Percentiles rank a stretch among this genome's conserved stretches.
Conservation (phyloP, 2,113 vertebrate species). For the Syngnathus floridae region DNA sequence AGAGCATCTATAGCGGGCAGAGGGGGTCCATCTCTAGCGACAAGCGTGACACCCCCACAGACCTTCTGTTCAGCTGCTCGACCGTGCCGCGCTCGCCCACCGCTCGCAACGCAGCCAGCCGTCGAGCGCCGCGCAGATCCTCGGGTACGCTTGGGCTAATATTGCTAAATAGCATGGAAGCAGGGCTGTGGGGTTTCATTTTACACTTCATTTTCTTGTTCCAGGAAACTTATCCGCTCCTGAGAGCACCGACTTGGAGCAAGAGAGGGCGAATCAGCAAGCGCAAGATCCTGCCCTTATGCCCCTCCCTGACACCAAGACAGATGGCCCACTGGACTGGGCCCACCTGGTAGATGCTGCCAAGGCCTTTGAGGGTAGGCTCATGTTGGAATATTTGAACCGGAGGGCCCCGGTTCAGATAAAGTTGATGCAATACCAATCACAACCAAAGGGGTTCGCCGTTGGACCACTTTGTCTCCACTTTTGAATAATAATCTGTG, state of each 20-base stretch:
- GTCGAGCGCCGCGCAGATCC: conserved; percentile 84
- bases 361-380: conserved; percentile 90
- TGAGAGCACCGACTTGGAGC: conserved; percentile 83
- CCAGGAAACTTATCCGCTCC: conserved; percentile 86
- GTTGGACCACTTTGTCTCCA: conserved; percentile 5
- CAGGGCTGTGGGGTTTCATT: conserved; percentile 1
- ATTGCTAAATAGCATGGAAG: background rate
- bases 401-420: too few relatives aligned
- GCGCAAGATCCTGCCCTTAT: conserved; percentile 84
- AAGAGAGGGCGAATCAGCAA: conserved; percentile 77
- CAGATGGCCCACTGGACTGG: conserved; percentile 84
- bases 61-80: conserved; percentile 89
- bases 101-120: conserved; percentile 71
- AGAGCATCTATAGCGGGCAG: conserved; percentile 93
- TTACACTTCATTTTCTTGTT: background rate
- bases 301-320: conserved; percentile 83
- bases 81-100: conserved; percentile 80
- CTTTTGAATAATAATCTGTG: background rate
- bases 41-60: conserved; percentile 81
- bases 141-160: conserved; percentile 70
- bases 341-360: conserved; percentile 91
- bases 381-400: background rate
- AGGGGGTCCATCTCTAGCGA: conserved; percentile 77
- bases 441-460: conserved; percentile 31
- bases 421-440: background rate